Evolutionary conservation across 2,888 invertebrate genomes (phyloP).

Genomic region (Euzophera pinguis): DNA sequence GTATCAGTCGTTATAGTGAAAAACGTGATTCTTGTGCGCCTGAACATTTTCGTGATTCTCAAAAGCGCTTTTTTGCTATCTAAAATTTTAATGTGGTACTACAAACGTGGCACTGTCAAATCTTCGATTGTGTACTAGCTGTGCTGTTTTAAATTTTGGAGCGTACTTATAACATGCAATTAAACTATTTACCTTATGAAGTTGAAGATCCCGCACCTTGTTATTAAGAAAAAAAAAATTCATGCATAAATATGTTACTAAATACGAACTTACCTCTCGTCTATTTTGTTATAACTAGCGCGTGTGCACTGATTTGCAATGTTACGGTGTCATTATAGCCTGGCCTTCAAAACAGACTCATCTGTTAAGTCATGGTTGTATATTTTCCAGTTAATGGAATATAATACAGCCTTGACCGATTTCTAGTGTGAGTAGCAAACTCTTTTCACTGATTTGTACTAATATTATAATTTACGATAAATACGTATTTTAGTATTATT

Average conservation of each 20-base stretch:
- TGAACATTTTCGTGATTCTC: slow-evolving; percentile 49
- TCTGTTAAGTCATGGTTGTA: slow-evolving; percentile 41
- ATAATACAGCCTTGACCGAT: slow-evolving; percentile 47
- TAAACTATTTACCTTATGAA: slow-evolving; percentile 49
- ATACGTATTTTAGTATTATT: neutral
- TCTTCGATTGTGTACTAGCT: slow-evolving; percentile 29
- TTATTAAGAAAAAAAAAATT: slow-evolving; percentile 41
- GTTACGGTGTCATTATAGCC: slow-evolving; percentile 48
- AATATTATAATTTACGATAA: neutral
- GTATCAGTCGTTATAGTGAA: slow-evolving; percentile 52
- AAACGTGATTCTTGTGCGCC: slow-evolving; percentile 63
- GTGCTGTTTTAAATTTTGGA: slow-evolving; percentile 75
- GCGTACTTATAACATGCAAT: slow-evolving; percentile 60
- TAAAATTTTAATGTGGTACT: slow-evolving; percentile 57
- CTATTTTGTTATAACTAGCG: slow-evolving; percentile 51
- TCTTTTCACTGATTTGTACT: too few species aligned
- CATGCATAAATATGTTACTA: slow-evolving; percentile 46
- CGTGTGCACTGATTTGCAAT: slow-evolving; percentile 50
- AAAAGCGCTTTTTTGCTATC: slow-evolving; percentile 42
- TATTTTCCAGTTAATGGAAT: slow-evolving; percentile 23
- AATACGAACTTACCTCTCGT: slow-evolving; percentile 63
- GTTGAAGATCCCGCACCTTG: slow-evolving; percentile 61
- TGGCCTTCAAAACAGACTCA: slow-evolving; percentile 50
- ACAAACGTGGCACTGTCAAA: slow-evolving; percentile 44
- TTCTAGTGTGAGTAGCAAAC: slow-evolving; percentile 14